phyloP scores from a whole-genome alignment of 2,113 vertebrate genomes.

The Podarcis cretensis region DNA sequence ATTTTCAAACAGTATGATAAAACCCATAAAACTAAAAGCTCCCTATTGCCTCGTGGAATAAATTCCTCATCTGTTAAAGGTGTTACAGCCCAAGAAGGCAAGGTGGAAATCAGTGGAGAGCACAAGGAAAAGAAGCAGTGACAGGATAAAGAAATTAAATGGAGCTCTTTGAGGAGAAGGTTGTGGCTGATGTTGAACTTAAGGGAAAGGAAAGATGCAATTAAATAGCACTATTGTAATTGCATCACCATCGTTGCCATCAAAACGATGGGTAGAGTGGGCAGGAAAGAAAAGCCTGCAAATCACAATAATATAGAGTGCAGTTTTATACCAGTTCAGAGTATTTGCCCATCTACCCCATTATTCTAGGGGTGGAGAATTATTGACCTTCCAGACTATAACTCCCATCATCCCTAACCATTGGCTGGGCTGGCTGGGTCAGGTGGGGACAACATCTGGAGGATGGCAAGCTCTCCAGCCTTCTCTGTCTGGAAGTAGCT shows the following conservation, averaged over 20 bases:
- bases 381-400: too few species aligned
- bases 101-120: constrained; percentile 12
- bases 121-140: background rate
- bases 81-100: constrained; percentile 27
- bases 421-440: too few species aligned
- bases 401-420: too few species aligned
- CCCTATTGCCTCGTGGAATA: constrained; percentile 30
- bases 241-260: background rate
- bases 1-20: constrained; percentile 33
- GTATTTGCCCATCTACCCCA: too few species aligned
- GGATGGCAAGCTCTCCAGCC: too few species aligned
- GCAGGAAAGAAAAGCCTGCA: background rate
- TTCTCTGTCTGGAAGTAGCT: too few species aligned
- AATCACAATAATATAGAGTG: too few species aligned
- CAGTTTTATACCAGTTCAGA: background rate
- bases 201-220: background rate
- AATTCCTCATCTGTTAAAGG: constrained; percentile 41
- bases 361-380: background rate
- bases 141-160: background rate
- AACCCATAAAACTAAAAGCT: constrained; percentile 36
- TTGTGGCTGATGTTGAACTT: background rate
- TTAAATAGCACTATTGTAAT: background rate
- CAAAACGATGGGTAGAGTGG: background rate
- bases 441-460: too few species aligned
- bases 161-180: background rate